Evolutionary conservation across 92 coral and sea anemone species (phyloP).

Genomic region (Actinernus sp.): DNA sequence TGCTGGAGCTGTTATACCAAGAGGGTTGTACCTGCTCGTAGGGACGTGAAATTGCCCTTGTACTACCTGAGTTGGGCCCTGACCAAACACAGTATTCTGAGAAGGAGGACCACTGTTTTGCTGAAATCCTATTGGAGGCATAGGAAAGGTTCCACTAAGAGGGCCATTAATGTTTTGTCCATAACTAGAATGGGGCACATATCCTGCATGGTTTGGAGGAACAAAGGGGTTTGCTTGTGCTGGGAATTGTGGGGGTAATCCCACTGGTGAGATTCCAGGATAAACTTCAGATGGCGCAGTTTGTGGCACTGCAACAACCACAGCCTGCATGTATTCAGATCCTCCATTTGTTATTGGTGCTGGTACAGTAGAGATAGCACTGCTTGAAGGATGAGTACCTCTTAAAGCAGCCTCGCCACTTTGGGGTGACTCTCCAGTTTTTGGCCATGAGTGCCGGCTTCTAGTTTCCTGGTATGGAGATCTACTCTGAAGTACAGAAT

Average conservation of each 20-base stretch:
- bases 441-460: constrained; percentile 74
- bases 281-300: constrained; percentile 4
- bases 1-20: constrained; percentile 20
- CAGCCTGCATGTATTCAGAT: background rate
- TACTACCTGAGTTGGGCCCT: constrained; percentile 13
- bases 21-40: constrained; percentile 10
- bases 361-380: background rate
- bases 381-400: background rate
- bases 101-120: constrained; percentile 17
- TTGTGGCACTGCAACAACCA: constrained; percentile 24
- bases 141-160: constrained; percentile 34
- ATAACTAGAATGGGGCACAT: constrained; percentile 23
- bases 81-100: constrained; percentile 6
- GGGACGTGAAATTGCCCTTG: constrained; percentile 21
- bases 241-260: constrained; percentile 14
- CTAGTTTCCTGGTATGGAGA: constrained; percentile 27
- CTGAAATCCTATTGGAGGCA: constrained; percentile 18
- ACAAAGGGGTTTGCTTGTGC: constrained; percentile 19
- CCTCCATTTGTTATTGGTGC: background rate
- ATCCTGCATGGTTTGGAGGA: constrained; percentile 16
- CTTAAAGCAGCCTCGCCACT: background rate
- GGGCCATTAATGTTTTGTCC: constrained; percentile 15
- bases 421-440: constrained; percentile 27
- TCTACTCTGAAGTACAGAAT: constrained; percentile 8
- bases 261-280: constrained; percentile 28